phyloP scores from a whole-genome alignment of 2,113 vertebrate species.

The Phaethornis superciliosus region DNA sequence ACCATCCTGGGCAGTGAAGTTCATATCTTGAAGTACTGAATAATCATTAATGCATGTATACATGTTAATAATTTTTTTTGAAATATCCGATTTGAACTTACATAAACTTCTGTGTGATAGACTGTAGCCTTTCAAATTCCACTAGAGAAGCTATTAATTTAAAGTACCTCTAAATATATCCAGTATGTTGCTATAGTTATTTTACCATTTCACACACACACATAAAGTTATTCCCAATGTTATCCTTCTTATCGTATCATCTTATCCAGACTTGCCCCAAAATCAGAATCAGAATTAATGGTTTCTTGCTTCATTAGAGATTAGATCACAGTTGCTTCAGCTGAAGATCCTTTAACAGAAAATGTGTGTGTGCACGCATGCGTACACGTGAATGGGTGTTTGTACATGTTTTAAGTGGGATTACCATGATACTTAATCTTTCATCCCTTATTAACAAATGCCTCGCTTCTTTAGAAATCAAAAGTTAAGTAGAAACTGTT shows the following conservation, averaged over 20 bases:
- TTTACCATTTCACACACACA: slow-evolving; percentile 50
- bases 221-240: slow-evolving; percentile 14
- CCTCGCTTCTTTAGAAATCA: not conserved
- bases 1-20: slow-evolving; percentile 18
- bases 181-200: not conserved
- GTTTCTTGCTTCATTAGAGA: slow-evolving; percentile 43
- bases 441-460: not conserved
- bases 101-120: not conserved
- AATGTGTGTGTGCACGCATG: too few relatives aligned
- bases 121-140: not conserved
- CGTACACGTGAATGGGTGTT: not conserved
- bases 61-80: not conserved
- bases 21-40: slow-evolving; percentile 28
- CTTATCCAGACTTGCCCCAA: slow-evolving; percentile 43
- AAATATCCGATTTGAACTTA: not conserved
- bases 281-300: slow-evolving; percentile 49
- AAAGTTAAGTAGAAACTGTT: not conserved
- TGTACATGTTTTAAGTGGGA: not conserved
- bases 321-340: slow-evolving; percentile 30
- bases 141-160: not conserved
- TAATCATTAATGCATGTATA: slow-evolving; percentile 5
- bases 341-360: not conserved
- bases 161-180: not conserved
- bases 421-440: not conserved
- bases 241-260: slow-evolving; percentile 38